Base-by-base conservation (phyloP, 2,888 invertebrate species). In the Tachina fera region DNA sequence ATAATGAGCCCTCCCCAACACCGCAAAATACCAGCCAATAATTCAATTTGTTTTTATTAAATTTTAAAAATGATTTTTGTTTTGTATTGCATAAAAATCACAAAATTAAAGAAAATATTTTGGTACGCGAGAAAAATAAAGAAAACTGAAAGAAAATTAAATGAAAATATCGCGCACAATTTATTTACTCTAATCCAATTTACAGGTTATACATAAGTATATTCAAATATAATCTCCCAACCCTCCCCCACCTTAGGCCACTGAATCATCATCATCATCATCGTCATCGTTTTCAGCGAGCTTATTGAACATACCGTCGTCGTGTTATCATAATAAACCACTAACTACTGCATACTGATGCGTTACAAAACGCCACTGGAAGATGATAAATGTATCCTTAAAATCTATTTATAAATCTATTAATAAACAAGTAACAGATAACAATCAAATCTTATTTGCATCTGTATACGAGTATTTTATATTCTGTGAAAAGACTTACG, bases 161-260 rank as follows among this genome's bases (percentile, higher is more conserved):
- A 75, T 78, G 68, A 77, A 84, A 78, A 83, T 79, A 83, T 78
- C 75, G 78, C 70, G 53, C 58, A 71, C 76, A 83, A 80, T 81
- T 84, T 87, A 72, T 74, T 85, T 74, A 80, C 56, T 88, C 89
- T 92, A 92, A 91, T 91, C 91, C 92, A 92, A 92, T 91, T 91
- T 90, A 87, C 89, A 86, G 83, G 51, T 75, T 81, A 61, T n/a
- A n/a, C n/a, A n/a, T 19, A 51, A 45, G 19, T 61, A 68, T 58
- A 56, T 65, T 63, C 22, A 60, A 9, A 14, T 39, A 51, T 10
- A 49, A 68, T 74, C 49, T 60, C 14, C 43, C 39, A 14, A 58
- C 8, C 14, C 65, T 13, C n/a, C 39, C 43, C 14, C 58, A 8
- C 45, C 31, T 11, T n/a, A n/a, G 0, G 19, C 13, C 2, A 43